A percentile compares a stretch with the other conserved stretches of the same genome.
Evolutionary conservation across 2,113 vertebrate species (phyloP).

Genomic region (Zosterops japonicus): DNA sequence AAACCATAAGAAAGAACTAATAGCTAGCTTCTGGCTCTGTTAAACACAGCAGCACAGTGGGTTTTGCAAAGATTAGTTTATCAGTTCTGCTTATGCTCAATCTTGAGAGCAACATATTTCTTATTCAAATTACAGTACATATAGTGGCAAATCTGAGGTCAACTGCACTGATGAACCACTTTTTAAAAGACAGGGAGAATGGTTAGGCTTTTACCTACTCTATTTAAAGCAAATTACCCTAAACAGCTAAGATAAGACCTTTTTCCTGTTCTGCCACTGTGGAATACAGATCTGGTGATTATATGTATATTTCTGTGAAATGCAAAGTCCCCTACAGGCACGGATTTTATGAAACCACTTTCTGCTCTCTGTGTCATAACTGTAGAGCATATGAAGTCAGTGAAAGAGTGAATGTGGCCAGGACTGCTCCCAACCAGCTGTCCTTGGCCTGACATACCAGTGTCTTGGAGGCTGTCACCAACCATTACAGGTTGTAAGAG

Average conservation of each 20-base stretch:
- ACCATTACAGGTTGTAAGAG: neutral
- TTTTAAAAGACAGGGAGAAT: neutral
- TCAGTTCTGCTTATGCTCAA: neutral
- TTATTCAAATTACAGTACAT: neutral
- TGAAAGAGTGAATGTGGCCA: neutral
- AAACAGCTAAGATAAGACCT: neutral
- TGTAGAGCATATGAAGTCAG: neutral
- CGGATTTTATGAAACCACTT: neutral
- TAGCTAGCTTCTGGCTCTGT: slow-evolving; percentile 51
- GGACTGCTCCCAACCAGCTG: neutral
- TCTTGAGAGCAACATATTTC: neutral
- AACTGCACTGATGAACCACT: neutral
- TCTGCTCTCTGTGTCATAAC: neutral
- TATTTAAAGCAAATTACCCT: neutral
- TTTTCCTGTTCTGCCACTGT: neutral
- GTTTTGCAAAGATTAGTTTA: slow-evolving; percentile 62
- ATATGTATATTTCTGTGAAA: neutral
- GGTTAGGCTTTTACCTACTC: neutral
- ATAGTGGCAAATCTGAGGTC: neutral
- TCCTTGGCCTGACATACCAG: neutral
- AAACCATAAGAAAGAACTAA: neutral
- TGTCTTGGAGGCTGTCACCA: neutral
- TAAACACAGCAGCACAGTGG: slow-evolving; percentile 17
- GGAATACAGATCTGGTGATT: neutral
- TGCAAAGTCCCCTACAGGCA: neutral